Percentiles rank a stretch among this genome's conserved stretches.
phyloP scores from a whole-genome alignment of 2,797 vertebrate species.

The Paratrypauchen microcephalus region DNA sequence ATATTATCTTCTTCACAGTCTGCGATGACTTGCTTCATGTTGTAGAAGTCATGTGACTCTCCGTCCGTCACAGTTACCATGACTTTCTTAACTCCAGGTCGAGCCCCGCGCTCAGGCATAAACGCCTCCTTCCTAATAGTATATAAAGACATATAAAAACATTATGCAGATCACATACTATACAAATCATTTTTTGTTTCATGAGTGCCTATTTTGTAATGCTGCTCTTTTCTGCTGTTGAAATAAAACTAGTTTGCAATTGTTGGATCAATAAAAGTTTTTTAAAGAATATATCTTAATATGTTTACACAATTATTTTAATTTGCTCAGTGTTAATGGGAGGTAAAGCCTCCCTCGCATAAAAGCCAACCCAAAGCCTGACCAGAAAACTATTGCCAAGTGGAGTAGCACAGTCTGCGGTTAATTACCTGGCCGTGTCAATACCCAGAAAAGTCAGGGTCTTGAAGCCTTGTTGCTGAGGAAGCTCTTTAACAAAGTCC shows the following conservation, averaged over 20 bases:
- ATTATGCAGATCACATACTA: too few relatives aligned
- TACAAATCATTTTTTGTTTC: too few relatives aligned
- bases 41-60: conserved; percentile 89
- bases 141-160: not conserved
- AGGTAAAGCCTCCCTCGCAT: not conserved
- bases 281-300: too few relatives aligned
- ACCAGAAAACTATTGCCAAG: not conserved
- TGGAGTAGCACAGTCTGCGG: not conserved
- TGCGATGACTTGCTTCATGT: conserved; percentile 75
- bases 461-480: conserved; percentile 82
- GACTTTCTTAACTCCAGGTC: conserved; percentile 90
- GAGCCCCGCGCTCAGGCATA: conserved; percentile 84
- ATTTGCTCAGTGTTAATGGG: not conserved
- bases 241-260: not conserved
- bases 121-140: conserved; percentile 87
- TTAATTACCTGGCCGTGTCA: conserved; percentile 86
- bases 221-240: not conserved
- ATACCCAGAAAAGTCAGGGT: conserved; percentile 93
- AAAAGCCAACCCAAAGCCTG: conserved; percentile 1
- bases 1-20: conserved; percentile 84
- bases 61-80: conserved; percentile 98
- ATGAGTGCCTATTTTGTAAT: not conserved
- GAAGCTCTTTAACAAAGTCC: conserved; percentile 73
- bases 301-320: not conserved
- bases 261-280: not conserved